Evolutionary conservation across 2,888 invertebrate genomes (phyloP), one percentile per base, ranked within the genome.

Genomic region (Tineola bisselliella): DNA sequence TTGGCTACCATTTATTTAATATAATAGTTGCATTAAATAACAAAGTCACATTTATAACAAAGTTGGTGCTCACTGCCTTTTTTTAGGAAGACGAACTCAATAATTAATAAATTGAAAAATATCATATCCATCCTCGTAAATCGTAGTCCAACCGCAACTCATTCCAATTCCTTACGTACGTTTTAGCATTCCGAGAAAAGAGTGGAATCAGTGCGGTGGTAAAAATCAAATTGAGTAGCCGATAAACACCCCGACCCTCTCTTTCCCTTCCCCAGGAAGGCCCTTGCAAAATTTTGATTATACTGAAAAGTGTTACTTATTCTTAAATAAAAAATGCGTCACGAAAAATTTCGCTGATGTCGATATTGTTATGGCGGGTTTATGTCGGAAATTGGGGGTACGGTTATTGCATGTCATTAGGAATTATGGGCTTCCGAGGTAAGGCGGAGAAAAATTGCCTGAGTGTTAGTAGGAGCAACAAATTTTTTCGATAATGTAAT

Each of bases 391-490:
- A 87, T 86, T 87, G 86, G 84, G 84, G 87, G 86, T 83, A 84
- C 84, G 81, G 80, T 87, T 87, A 87, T 87, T 87, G 86, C 86
- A 87, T 86, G 86, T 87, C 87, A 87, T 87, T 87, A 87, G 87
- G 84, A 87, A 86, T 87, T 87, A 87, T 86, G 87, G 84, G 84
- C 84, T 84, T 79, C 76, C 72, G 77, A 78, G 80, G 81, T 76
- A 74, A 60, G 69, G 65, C 64, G 74, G 76, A 76, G 76, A 76
- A 74, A 79, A 84, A 84, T 74, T 77, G 73, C 72, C 67, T 71
- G 70, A 70, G 76, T 73, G 75, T 78, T 77, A 79, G 72, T 71
- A 76, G 73, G 73, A 73, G 71, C 68, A 68, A 71, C 73, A 68
- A 70, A 75, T 77, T 79, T 75, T 71, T 70, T 74, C 79, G 81